Evolutionary conservation across 2,113 vertebrate genomes (phyloP), one percentile per base, ranked within the genome.

Genomic region (Uria aalge): DNA sequence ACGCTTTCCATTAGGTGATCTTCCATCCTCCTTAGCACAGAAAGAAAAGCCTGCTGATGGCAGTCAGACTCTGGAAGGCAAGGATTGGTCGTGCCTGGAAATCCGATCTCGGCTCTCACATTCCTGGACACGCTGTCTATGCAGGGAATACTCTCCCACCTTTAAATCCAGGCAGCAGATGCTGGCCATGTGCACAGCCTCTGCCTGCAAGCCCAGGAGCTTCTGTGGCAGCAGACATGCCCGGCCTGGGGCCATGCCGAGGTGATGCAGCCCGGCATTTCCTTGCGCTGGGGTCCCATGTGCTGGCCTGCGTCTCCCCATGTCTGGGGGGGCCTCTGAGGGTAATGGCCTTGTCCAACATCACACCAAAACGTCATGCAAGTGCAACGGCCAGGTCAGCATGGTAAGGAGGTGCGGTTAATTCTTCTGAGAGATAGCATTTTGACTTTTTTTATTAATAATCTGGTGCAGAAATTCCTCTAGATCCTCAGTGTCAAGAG

Each of bases 1-100:
- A 92, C 97, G 97, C 87, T 97, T 98, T 97, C 91, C 85, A 97
- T 98, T 98, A 97, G 93, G 74, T 87, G 77, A 63, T 96, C 91
- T 68, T 96, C 78, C 85, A 43, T 92, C 63, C 68, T 95, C 22
- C 53, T 81, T 27, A 67, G 75, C 17, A 40, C 41, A 94, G 66
- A 64, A 48, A 92, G 81, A 76, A 90, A 60, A 71, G 74, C 57
- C 95, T 86, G 77, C 88, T 68, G 63, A 55, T 92, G 71, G 68
- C 86, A 93, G 91, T 50, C 62, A 56, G 48, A 79, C 80, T 96
- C 95, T 75, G 89, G 90, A 90, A 92, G 66, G 85, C 94, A 85
- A 91, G 85, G 78, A 63, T 69, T 95, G 85, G 76, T 91, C 11
- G 32, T 88, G 74, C 87, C 93, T 97, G 93, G 96, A 96, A 97